These are phyloP conservation scores for Ceryle rudis DNA, from an alignment of 2,797 vertebrate genomes.

Conservation along the genomic window DNA sequence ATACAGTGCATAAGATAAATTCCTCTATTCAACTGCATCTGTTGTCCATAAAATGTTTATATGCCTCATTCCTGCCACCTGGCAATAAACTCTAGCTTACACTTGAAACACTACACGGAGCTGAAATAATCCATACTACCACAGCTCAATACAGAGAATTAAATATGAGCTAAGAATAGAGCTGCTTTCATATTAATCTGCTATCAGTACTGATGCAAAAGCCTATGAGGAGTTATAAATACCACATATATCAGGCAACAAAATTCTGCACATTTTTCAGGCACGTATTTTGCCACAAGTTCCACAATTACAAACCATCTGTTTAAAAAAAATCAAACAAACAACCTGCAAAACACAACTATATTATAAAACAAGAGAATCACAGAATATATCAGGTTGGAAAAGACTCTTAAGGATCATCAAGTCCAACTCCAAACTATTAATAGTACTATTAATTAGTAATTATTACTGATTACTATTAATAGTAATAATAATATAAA, in stretches of 20 bases:
- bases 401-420: neutral
- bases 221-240: neutral
- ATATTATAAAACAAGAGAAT: neutral
- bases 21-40: slow-evolving; percentile 75
- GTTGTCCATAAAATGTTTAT: slow-evolving; percentile 79
- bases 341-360: neutral
- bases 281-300: neutral
- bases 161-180: slow-evolving; percentile 56
- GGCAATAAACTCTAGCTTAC: slow-evolving; percentile 70
- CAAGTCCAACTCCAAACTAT: neutral
- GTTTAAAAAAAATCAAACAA: neutral
- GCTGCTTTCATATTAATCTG: neutral
- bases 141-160: slow-evolving; percentile 53
- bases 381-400: neutral
- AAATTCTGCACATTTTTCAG: neutral
- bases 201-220: neutral
- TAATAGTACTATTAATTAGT: neutral
- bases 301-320: neutral
- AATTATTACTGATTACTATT: neutral
- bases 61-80: slow-evolving; percentile 70
- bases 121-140: slow-evolving; percentile 52
- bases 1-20: slow-evolving; percentile 44
- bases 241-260: neutral
- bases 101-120: slow-evolving; percentile 60
- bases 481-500: neutral